A percentile compares a stretch with the other conserved stretches of the same genome.
These are phyloP conservation scores for Wiebesia pumilae DNA, from an alignment of 1,140 invertebrate genomes.

Conservation along the genomic window DNA sequence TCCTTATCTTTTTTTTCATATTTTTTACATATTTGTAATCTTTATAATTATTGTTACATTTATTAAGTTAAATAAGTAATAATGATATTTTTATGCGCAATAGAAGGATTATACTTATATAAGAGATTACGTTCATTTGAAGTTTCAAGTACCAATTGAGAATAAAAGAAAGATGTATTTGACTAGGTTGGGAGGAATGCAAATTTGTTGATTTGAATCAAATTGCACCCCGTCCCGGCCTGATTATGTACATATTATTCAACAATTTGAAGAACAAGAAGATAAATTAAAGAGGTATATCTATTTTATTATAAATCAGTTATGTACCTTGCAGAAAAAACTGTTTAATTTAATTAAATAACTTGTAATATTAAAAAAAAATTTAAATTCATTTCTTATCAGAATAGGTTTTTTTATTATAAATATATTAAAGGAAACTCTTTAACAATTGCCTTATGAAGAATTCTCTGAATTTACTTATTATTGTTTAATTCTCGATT, in stretches of 20 bases:
- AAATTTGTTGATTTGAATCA: conserved; percentile 68
- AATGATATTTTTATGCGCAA: neutral
- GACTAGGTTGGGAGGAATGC: conserved; percentile 67
- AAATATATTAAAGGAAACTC: too few species aligned
- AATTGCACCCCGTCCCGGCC: conserved; percentile 71
- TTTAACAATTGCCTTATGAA: too few species aligned
- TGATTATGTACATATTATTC: conserved; percentile 60
- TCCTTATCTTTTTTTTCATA: too few species aligned
- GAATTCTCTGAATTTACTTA: too few species aligned
- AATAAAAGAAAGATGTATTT: conserved; percentile 47
- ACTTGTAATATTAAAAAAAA: too few species aligned
- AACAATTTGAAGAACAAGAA: conserved; percentile 23
- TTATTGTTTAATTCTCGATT: neutral
- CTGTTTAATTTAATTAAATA: too few species aligned
- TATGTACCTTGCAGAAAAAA: too few species aligned
- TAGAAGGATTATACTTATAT: neutral
- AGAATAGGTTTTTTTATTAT: too few species aligned
- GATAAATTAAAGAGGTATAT: neutral
- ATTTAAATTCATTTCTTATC: too few species aligned
- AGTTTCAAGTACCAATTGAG: neutral
- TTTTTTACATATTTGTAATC: too few species aligned
- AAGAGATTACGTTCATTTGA: neutral
- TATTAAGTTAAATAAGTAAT: neutral
- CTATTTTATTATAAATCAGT: too few species aligned
- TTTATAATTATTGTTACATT: neutral